Conservation (phyloP, 2,888 invertebrate genomes). For the Julus scanicus region DNA sequence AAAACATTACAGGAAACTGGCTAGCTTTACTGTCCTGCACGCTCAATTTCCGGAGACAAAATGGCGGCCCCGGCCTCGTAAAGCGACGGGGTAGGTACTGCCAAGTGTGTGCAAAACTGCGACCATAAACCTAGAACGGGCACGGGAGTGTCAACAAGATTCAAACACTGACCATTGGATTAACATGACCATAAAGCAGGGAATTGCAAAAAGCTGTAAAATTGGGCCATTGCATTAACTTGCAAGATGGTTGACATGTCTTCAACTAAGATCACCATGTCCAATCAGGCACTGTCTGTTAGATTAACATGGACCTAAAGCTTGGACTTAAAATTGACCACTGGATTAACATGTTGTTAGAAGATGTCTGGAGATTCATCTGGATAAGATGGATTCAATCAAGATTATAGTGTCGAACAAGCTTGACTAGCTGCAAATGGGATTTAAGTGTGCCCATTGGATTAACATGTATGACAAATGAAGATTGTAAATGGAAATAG, state of each 20-base stretch:
- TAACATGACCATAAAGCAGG: neutral
- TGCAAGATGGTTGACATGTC: too few relatives aligned
- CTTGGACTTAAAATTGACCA: too few relatives aligned
- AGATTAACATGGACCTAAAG: too few relatives aligned
- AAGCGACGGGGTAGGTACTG: neutral
- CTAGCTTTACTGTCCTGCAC: neutral
- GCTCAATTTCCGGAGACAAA: slow-evolving; percentile 41
- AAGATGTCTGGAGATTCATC: too few relatives aligned
- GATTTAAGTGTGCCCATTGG: neutral
- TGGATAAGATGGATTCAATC: too few relatives aligned
- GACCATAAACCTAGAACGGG: neutral
- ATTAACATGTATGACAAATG: neutral
- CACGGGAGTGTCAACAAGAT: neutral
- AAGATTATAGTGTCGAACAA: too few relatives aligned
- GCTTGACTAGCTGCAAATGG: neutral
- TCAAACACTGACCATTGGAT: neutral
- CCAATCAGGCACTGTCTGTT: too few relatives aligned
- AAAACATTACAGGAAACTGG: neutral
- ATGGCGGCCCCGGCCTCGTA: slow-evolving; percentile 12
- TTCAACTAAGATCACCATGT: too few relatives aligned
- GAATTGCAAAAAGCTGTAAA: neutral
- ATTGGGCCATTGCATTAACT: neutral
- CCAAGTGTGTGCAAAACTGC: neutral
- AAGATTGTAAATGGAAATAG: neutral
- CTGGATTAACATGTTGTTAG: too few relatives aligned